Conservation (phyloP, 2,797 vertebrate species). For the Cynodonichthys magdalenae region DNA sequence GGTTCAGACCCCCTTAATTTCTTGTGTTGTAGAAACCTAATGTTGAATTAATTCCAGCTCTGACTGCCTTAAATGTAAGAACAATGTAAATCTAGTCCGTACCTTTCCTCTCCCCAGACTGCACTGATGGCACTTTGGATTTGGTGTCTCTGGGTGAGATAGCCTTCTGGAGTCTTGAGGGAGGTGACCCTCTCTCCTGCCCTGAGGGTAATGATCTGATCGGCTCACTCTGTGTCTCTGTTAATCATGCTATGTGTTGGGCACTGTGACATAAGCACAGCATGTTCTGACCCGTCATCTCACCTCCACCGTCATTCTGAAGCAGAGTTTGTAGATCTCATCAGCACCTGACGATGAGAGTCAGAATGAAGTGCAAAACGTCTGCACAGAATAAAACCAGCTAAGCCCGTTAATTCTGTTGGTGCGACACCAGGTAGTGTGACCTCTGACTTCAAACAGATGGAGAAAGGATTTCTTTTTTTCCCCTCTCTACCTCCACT, state of each 20-base stretch:
- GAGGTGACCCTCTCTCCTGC: slow-evolving; percentile 79
- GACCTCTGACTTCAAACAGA: slow-evolving; percentile 71
- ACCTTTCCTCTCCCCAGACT: slow-evolving; percentile 61
- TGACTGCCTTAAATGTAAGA: slow-evolving; percentile 2
- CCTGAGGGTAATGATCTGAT: slow-evolving; percentile 67
- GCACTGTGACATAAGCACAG: slow-evolving; percentile 55
- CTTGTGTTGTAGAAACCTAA: not conserved
- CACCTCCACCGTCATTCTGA: slow-evolving; percentile 35
- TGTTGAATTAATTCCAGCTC: slow-evolving; percentile 1
- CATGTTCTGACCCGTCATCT: slow-evolving; percentile 61
- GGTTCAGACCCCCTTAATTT: slow-evolving; percentile 1
- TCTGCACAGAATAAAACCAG: slow-evolving; percentile 36
- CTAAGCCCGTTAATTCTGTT: slow-evolving; percentile 70
- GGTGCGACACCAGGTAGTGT: slow-evolving; percentile 60
- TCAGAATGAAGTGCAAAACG: slow-evolving; percentile 35
- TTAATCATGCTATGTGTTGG: slow-evolving; percentile 50
- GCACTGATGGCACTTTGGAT: slow-evolving; percentile 78
- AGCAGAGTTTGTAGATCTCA: slow-evolving; percentile 22
- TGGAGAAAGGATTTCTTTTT: slow-evolving; percentile 69
- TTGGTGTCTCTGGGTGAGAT: slow-evolving; percentile 83
- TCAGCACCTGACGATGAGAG: slow-evolving; percentile 37
- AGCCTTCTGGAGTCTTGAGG: slow-evolving; percentile 86
- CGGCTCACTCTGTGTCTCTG: slow-evolving; percentile 44
- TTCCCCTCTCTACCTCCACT: slow-evolving; percentile 32
- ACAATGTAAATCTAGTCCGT: slow-evolving; percentile 14